Evolutionary conservation across 2,888 invertebrate species (phyloP).

Genomic region (Melieria crassipennis): DNA sequence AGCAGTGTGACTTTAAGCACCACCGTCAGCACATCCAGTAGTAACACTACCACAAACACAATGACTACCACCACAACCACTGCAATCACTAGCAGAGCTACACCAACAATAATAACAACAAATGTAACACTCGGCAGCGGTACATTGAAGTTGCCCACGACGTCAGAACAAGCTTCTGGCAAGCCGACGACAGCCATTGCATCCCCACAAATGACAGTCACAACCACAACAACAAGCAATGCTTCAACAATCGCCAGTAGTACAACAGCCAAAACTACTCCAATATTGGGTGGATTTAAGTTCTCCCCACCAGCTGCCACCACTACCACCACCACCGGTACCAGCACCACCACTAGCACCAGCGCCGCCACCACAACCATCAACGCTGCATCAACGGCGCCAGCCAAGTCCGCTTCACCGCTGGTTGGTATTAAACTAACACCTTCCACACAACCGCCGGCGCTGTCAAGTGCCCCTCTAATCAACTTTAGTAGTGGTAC

Average conservation of each 20-base stretch:
- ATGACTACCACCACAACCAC: conserved; percentile 24
- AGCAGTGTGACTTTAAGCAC: background rate
- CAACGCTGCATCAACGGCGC: conserved; percentile 5
- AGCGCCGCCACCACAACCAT: conserved; percentile 18
- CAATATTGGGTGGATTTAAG: background rate
- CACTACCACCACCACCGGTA: background rate
- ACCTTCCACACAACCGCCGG: conserved; percentile 20
- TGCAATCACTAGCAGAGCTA: too few species aligned
- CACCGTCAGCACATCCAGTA: too few species aligned
- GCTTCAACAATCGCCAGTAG: background rate
- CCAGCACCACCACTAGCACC: background rate
- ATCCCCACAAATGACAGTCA: background rate
- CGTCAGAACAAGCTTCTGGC: too few species aligned
- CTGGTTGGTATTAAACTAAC: conserved; percentile 43
- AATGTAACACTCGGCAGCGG: too few species aligned
- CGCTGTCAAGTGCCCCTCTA: background rate
- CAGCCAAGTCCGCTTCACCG: conserved; percentile 34
- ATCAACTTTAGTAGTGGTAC: conserved; percentile 4
- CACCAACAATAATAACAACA: too few species aligned
- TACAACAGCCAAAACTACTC: conserved; percentile 19
- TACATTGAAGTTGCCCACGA: too few species aligned
- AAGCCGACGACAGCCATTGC: too few species aligned
- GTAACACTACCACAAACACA: conserved; percentile 1
- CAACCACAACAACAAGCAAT: conserved; percentile 21
- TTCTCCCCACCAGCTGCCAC: conserved; percentile 14